Evolutionary conservation across 2,113 vertebrate genomes (phyloP), one percentile per base, ranked within the genome.

Genomic region (Leucoraja erinaceus): DNA sequence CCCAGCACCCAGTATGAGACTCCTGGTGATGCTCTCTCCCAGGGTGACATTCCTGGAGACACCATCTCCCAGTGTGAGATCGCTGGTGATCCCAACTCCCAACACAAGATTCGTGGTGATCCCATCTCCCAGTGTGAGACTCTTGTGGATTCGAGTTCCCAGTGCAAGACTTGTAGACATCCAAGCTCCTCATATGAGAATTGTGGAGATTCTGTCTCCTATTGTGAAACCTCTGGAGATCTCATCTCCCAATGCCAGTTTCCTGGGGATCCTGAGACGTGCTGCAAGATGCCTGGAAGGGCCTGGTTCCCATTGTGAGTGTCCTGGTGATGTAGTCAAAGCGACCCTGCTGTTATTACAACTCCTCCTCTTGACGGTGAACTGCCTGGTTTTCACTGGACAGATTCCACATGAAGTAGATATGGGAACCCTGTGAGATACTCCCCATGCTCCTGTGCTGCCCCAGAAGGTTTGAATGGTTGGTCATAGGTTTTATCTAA

Each of bases 361-460:
- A 25, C 25, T 75, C 20, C 12, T 72, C 16, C 20, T 72, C 70
- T 18, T 18, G 5, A 5, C 4, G 12, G 16, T 2, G 1, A 72
- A 22, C 0, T 66, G 63, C 63, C 7, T 2, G 63, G 63, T 8
- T 14, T 8, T 66, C 63, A 66, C 14, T 66, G 38, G 3, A 66
- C 63, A 11, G 63, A 11, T 8, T 8, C 14, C 63, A 8, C 63
- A 66, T 4, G 63, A 66, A 66, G 63, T 2, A 11, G 0, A 66
- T 66, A 8, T 66, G 63, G 63, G 8, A 14, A 66, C 63, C 14
- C 63, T 66, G 5, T 66, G 63, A 11, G 63, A 47, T 47, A 66
- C 9, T 6, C 9, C 63, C 63, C 3, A 18, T 18, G 16, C 68
- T 70, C 68, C 72, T 96, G 94, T 96, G 96, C 93, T 75, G 54